A percentile compares a stretch with the other conserved stretches of the same genome.
Conservation (phyloP, 2,113 vertebrate species). For the Rhinogobius similis region DNA sequence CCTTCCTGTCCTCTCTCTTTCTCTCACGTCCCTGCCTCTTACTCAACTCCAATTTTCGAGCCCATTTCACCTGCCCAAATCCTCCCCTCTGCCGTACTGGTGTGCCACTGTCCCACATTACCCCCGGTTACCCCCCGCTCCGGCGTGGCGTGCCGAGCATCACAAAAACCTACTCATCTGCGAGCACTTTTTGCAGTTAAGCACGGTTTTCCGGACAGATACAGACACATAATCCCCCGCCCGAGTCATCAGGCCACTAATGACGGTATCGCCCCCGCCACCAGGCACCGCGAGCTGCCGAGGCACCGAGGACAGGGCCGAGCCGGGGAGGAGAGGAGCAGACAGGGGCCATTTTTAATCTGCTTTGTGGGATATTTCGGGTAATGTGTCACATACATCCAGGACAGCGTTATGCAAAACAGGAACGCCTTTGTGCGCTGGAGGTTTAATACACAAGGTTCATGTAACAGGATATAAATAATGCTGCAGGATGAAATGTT, state of each 20-base stretch:
- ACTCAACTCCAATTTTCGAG: conserved; percentile 26
- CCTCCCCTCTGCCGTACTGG: not conserved
- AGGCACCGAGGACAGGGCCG: conserved; percentile 15
- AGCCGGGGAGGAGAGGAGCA: conserved; percentile 2
- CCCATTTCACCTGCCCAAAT: conserved; percentile 25
- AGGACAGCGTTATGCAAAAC: not conserved
- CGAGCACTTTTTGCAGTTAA: conserved; percentile 31
- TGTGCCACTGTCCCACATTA: conserved; percentile 27
- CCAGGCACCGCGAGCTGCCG: conserved; percentile 26
- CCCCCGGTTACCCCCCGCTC: conserved; percentile 25
- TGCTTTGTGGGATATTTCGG: not conserved
- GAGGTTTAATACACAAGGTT: not conserved
- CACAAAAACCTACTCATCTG: conserved; percentile 32
- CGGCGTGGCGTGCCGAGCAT: not conserved
- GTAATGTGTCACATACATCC: not conserved
- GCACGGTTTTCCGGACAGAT: conserved; percentile 18
- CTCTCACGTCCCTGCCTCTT: conserved; percentile 18
- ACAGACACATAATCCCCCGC: conserved; percentile 32
- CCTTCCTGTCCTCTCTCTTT: not conserved
- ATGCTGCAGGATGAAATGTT: not conserved
- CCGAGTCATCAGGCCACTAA: conserved; percentile 45
- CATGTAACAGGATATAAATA: not conserved
- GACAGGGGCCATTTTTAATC: conserved; percentile 3
- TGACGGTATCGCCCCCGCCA: conserved; percentile 26
- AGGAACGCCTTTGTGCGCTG: not conserved